Evolutionary conservation across 35 echinoderm and acorn worm species (phyloP).

Genomic region (Lytechinus variegatus): DNA sequence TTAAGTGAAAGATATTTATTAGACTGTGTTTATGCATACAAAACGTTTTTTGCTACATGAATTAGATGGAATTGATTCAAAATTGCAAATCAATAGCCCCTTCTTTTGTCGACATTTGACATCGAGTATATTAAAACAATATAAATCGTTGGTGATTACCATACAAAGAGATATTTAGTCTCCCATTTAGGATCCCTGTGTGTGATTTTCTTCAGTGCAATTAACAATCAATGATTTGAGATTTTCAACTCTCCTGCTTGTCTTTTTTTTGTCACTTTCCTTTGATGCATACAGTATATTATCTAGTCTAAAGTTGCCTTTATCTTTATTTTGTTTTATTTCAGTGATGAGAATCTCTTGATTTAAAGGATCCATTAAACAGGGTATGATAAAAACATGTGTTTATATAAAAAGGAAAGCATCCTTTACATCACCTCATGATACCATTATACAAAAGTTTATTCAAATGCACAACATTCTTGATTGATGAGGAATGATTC

Average conservation of each 20-base stretch:
- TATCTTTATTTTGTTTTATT: background rate
- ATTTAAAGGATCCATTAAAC: conserved; percentile 4
- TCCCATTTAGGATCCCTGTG: background rate
- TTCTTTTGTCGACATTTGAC: too few relatives aligned
- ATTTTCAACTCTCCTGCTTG: background rate
- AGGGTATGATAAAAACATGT: background rate
- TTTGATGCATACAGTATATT: background rate
- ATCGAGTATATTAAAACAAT: too few relatives aligned
- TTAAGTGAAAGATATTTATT: too few relatives aligned
- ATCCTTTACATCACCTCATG: background rate
- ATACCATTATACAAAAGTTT: background rate
- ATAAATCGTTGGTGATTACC: too few relatives aligned
- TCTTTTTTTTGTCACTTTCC: background rate
- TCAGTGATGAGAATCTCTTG: background rate
- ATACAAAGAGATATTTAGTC: background rate
- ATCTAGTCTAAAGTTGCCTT: background rate
- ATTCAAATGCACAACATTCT: background rate
- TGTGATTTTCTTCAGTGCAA: background rate
- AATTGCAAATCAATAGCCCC: too few relatives aligned
- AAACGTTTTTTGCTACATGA: too few relatives aligned
- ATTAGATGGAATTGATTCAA: too few relatives aligned
- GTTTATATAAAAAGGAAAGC: background rate
- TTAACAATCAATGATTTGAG: background rate
- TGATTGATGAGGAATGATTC: too few relatives aligned
- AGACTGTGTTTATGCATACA: too few relatives aligned